These are phyloP conservation scores for Zenarchopterus dispar DNA, from an alignment of 2,797 vertebrate species.

Conservation along the genomic window DNA sequence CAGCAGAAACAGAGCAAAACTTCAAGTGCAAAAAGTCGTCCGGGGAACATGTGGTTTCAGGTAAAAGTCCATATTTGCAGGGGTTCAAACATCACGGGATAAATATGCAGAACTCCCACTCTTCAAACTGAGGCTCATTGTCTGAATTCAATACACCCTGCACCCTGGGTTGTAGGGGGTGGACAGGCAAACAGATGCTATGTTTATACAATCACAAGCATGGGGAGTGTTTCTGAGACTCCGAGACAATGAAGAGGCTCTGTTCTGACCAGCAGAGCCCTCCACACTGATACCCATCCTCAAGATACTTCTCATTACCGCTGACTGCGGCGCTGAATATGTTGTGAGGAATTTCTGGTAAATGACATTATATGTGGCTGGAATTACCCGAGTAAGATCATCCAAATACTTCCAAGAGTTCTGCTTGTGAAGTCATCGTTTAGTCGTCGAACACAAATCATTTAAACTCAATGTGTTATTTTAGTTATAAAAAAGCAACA, in stretches of 20 bases:
- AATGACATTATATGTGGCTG: conserved; percentile 45
- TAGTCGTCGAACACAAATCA: too few relatives aligned
- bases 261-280: conserved; percentile 64
- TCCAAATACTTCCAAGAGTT: conserved; percentile 5
- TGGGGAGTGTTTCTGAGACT: conserved; percentile 62
- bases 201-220: conserved; percentile 84
- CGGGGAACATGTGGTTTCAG: conserved; percentile 62
- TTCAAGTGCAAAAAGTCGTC: conserved; percentile 11
- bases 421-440: not conserved
- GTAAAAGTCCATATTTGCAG: conserved; percentile 46
- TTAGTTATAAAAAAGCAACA: too few relatives aligned
- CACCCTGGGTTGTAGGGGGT: conserved; percentile 61
- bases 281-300: conserved; percentile 68
- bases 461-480: too few relatives aligned
- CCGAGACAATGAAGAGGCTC: conserved; percentile 76
- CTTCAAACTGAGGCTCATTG: conserved; percentile 72
- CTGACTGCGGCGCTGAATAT: conserved; percentile 50
- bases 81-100: conserved; percentile 68
- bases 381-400: conserved; percentile 47
- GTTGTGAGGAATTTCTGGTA: conserved; percentile 49
- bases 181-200: conserved; percentile 72
- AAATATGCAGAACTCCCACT: conserved; percentile 69
- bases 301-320: conserved; percentile 76
- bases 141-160: conserved; percentile 61
- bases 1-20: conserved; percentile 4